A percentile compares a stretch with the other conserved stretches of the same genome.
Conservation (phyloP, 2,888 invertebrate genomes). For the Tinea trinotella region DNA sequence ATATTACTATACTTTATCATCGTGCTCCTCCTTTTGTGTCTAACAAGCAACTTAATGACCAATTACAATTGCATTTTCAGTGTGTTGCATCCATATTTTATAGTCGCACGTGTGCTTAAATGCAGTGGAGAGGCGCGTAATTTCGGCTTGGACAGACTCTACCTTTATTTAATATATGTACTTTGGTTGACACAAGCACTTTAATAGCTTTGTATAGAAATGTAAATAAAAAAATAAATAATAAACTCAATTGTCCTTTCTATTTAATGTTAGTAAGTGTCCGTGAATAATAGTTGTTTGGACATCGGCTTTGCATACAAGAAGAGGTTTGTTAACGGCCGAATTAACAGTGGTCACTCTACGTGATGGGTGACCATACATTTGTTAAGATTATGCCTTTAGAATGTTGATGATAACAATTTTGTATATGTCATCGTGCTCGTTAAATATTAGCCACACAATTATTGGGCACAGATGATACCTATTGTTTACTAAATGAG, state of each 20-base stretch:
- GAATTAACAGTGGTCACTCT: conserved; percentile 20
- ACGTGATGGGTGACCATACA: conserved; percentile 31
- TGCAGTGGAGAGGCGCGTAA: too few species aligned
- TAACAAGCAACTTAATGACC: too few species aligned
- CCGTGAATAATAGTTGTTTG: conserved; percentile 56
- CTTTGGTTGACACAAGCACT: too few species aligned
- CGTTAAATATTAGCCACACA: background rate
- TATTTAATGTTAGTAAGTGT: background rate
- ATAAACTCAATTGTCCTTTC: background rate
- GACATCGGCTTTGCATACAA: conserved; percentile 54
- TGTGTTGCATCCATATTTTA: too few species aligned
- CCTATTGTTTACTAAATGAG: too few species aligned
- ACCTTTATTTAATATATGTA: too few species aligned
- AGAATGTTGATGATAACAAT: conserved; percentile 16
- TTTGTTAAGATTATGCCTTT: conserved; percentile 29
- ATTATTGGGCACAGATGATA: background rate
- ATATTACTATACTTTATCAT: too few species aligned
- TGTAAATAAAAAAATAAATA: background rate
- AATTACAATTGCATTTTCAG: too few species aligned
- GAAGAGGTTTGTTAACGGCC: conserved; percentile 18
- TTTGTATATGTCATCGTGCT: conserved; percentile 13
- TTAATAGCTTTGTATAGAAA: too few species aligned
- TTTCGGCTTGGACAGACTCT: too few species aligned
- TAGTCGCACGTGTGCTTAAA: too few species aligned
- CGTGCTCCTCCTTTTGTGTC: too few species aligned